These are phyloP conservation scores for Protula sp. DNA, from an alignment of 2,888 invertebrate genomes.

Conservation along the genomic window DNA sequence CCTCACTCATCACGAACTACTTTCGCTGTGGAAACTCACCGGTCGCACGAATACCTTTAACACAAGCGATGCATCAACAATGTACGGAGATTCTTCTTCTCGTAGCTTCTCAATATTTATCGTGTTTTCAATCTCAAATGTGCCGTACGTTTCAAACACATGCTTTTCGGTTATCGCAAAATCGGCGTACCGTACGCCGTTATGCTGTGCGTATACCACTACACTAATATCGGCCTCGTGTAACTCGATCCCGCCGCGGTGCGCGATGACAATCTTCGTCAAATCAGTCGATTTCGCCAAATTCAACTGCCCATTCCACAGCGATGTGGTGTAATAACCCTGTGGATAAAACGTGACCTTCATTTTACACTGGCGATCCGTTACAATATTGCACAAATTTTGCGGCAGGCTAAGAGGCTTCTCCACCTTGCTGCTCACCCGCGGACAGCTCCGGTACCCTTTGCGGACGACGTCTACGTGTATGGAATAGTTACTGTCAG, in stretches of 20 bases:
- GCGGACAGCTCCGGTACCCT: slow-evolving; percentile 20
- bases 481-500: slow-evolving; percentile 35
- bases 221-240: slow-evolving; percentile 20
- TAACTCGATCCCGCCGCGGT: slow-evolving; percentile 22
- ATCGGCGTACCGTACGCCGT: slow-evolving; percentile 16
- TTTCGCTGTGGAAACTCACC: slow-evolving; percentile 17
- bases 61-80: slow-evolving; percentile 18
- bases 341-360: slow-evolving; percentile 11
- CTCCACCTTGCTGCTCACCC: slow-evolving; percentile 25
- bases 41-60: slow-evolving; percentile 23
- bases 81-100: slow-evolving; percentile 11
- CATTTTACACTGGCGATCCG: slow-evolving; percentile 23
- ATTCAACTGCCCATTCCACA: slow-evolving; percentile 26
- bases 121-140: slow-evolving; percentile 21
- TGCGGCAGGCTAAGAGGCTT: slow-evolving; percentile 20
- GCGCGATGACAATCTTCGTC: slow-evolving; percentile 22
- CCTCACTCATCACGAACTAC: too few species aligned
- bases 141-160: slow-evolving; percentile 22
- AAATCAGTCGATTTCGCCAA: slow-evolving; percentile 22
- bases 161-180: slow-evolving; percentile 15
- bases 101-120: slow-evolving; percentile 18
- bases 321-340: slow-evolving; percentile 21
- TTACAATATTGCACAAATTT: slow-evolving; percentile 18
- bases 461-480: slow-evolving; percentile 22
- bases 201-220: slow-evolving; percentile 19